Evolutionary conservation across 2,797 vertebrate species (phyloP).

Genomic region (Atherinosoma microstoma): DNA sequence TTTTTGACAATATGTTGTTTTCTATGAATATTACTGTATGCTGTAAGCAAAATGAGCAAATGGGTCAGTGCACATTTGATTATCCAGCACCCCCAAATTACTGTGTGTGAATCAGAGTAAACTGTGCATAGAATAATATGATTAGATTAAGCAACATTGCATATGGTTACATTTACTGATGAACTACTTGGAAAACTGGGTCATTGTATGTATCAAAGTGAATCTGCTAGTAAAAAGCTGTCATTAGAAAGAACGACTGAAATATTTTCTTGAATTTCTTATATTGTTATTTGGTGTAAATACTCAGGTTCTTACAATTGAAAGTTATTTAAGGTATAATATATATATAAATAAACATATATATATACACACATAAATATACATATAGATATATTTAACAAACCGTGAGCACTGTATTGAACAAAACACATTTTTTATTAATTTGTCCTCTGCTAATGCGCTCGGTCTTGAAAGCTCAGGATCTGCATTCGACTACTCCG

Average conservation of each 20-base stretch:
- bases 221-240: neutral
- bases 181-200: neutral
- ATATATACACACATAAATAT: too few species aligned
- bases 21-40: neutral
- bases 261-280: neutral
- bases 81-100: neutral
- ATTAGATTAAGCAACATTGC: neutral
- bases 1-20: neutral
- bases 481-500: too few species aligned
- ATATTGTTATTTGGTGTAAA: neutral
- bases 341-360: too few species aligned
- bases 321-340: neutral
- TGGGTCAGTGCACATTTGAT: constrained; percentile 25
- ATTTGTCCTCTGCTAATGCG: too few species aligned
- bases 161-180: neutral
- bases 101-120: constrained; percentile 10
- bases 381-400: too few species aligned
- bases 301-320: neutral
- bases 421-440: too few species aligned
- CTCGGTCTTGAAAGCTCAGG: too few species aligned
- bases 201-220: neutral
- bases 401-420: too few species aligned
- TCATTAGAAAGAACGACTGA: neutral
- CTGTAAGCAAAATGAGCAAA: constrained; percentile 29
- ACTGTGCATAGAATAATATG: constrained; percentile 4